phyloP scores from a whole-genome alignment of 2,888 invertebrate species.

The Dicyrtomina minuta region DNA sequence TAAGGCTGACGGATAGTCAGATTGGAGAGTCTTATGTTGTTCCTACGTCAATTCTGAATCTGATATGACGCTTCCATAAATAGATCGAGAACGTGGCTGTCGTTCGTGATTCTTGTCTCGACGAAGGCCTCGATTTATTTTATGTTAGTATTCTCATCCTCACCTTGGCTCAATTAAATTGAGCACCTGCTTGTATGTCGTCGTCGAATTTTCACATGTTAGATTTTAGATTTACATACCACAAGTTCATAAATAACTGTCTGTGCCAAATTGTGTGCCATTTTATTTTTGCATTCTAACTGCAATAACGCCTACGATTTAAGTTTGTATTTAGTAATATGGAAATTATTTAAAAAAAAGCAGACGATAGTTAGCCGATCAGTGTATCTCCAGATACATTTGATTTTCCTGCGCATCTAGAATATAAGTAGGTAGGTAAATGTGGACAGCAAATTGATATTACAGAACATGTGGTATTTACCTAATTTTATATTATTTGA shows the following conservation, averaged over 20 bases:
- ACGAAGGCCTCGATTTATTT: slow-evolving; percentile 16
- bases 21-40: neutral
- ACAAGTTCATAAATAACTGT: slow-evolving; percentile 12
- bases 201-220: too few species aligned
- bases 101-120: slow-evolving; percentile 6
- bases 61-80: neutral
- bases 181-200: slow-evolving; percentile 25
- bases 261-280: neutral
- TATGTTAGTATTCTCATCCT: slow-evolving; percentile 19
- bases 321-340: too few species aligned
- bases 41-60: neutral
- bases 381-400: too few species aligned
- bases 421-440: too few species aligned
- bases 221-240: neutral
- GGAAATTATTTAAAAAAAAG: too few species aligned
- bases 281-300: neutral
- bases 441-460: too few species aligned
- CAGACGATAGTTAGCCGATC: too few species aligned
- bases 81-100: slow-evolving; percentile 7
- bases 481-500: too few species aligned
- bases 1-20: slow-evolving; percentile 11
- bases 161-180: slow-evolving; percentile 27
- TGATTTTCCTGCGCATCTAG: too few species aligned
- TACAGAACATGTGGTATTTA: too few species aligned
- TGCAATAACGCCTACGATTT: too few species aligned